A percentile compares a stretch with the other conserved stretches of the same genome.
Conservation (phyloP, 1,140 invertebrate species). For the Drosophila kikkawai region DNA sequence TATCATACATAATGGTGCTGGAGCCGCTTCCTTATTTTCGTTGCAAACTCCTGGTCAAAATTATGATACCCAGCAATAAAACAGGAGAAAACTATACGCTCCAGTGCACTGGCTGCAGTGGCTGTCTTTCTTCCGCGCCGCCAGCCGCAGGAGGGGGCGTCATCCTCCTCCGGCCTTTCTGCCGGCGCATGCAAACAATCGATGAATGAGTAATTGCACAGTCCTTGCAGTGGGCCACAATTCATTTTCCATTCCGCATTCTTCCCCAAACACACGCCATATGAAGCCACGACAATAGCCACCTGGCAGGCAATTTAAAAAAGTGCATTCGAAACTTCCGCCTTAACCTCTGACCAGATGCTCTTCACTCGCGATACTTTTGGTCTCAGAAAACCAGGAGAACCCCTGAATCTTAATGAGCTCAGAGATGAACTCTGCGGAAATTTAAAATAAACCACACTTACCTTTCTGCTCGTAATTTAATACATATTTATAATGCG, state of each 20-base stretch:
- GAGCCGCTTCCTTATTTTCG: background rate
- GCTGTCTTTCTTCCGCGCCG: background rate
- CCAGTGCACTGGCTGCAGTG: background rate
- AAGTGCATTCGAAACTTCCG: conserved; percentile 56
- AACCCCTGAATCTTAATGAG: background rate
- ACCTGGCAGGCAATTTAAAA: conserved; percentile 47
- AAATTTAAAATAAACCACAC: background rate
- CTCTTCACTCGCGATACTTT: background rate
- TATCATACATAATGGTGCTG: no score
- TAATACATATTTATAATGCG: background rate
- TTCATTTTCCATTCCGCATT: conserved; percentile 15
- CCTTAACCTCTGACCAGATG: conserved; percentile 18
- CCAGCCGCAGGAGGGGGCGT: conserved; percentile 1
- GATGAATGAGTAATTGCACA: conserved; percentile 76
- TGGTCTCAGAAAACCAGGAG: no score
- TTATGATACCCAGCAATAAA: background rate
- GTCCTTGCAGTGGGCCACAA: conserved; percentile 51
- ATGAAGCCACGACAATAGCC: conserved; percentile 18
- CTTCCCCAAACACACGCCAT: conserved; percentile 6
- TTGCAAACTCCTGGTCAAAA: background rate
- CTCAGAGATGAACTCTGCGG: background rate
- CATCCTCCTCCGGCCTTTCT: conserved; percentile 7
- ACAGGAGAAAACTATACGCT: background rate
- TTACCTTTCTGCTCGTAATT: background rate
- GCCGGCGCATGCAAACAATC: conserved; percentile 59